Evolutionary conservation across 2,888 invertebrate genomes (phyloP).

Genomic region (Parascotia fuliginaria): DNA sequence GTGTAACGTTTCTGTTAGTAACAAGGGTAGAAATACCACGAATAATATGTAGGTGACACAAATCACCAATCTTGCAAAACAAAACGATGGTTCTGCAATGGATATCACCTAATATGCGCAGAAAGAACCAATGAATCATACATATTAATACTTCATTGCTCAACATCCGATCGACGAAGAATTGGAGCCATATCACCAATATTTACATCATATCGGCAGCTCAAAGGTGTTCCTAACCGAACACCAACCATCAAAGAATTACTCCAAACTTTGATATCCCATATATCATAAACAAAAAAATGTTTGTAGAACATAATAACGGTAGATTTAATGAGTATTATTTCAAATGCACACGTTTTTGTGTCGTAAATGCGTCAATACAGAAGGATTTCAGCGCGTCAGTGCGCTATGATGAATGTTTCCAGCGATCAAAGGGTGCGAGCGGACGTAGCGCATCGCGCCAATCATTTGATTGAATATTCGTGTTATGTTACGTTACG

Average conservation of each 20-base stretch:
- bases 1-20: too few relatives aligned
- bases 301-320: conserved; percentile 44
- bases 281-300: conserved; percentile 44
- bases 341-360: conserved; percentile 39
- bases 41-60: too few relatives aligned
- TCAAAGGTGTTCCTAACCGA: conserved; percentile 15
- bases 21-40: too few relatives aligned
- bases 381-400: conserved; percentile 38
- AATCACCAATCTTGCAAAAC: not conserved
- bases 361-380: conserved; percentile 59
- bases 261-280: conserved; percentile 30
- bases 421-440: conserved; percentile 53
- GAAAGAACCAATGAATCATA: not conserved
- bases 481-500: conserved; percentile 23
- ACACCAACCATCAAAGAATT: conserved; percentile 33
- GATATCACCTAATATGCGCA: not conserved
- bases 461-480: conserved; percentile 6
- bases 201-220: conserved; percentile 31
- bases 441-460: conserved; percentile 38
- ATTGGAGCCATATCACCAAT: conserved; percentile 19
- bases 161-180: not conserved
- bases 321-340: conserved; percentile 42
- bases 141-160: not conserved
- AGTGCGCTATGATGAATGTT: conserved; percentile 51
- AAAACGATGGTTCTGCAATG: not conserved